Evolutionary conservation across 2,797 vertebrate species (phyloP), one percentile per base, ranked within the genome.

Genomic region (Pangasius mekongensis): DNA sequence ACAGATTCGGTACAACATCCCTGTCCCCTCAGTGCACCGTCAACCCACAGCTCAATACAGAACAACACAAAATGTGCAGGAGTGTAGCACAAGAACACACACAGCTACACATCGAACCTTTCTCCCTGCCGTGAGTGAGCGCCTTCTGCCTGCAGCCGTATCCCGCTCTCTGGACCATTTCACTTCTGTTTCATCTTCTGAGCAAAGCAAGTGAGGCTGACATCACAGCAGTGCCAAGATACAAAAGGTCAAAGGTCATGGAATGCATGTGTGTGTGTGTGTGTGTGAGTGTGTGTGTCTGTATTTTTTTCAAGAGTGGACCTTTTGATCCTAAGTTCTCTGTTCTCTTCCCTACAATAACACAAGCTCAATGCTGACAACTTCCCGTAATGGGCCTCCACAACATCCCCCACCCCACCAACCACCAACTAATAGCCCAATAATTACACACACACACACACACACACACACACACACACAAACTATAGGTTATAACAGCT

Each of bases 161-260:
- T 58, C 78, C 54, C 30, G 7, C 78, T 58, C 54, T 36, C 78
- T 82, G 78, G 56, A 82, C 78, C 78, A 89, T 87, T 83, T 92
- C 90, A 76, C 86, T 67, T 90, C 89, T 88, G 91, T 91, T 93
- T 88, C 58, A 54, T 90, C 87, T 93, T 91, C 62, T 1, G 83
- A 90, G 90, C 81, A 90, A 92, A 89, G 88, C 87, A 90, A 91
- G 84, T 69, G 89, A 91, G 92, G 87, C 91, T 87, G 91, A 93
- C 92, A 87, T 93, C 64, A 74, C 58, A 84, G 74, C 86, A 74
- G 91, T 94, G 93, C 94, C 93, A 93, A 95, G 93, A 92, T 91
- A 94, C 93, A 95, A 93, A 91, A 93, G 90, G 18, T 94, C 89
- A 93, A 64, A 89, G 93, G 94, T 94, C 90, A 93, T 93, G 93